phyloP scores from a whole-genome alignment of 2,888 invertebrate species.

The Oxyteleia sp. region DNA sequence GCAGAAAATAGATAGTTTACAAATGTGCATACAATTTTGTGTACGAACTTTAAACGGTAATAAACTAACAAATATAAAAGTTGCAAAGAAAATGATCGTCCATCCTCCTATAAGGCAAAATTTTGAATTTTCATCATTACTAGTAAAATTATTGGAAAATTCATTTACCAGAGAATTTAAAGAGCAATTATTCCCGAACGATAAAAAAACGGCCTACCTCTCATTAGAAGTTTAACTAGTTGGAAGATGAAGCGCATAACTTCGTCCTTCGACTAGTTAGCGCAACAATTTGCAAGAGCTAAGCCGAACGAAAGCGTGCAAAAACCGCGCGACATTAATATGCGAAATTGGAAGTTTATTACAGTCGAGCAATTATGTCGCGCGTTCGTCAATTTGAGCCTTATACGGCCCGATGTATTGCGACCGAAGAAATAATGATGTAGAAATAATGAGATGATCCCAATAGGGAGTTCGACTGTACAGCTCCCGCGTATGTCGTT shows the following conservation, averaged over 20 bases:
- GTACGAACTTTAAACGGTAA: no score
- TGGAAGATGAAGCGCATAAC: not conserved
- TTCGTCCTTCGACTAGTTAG: not conserved
- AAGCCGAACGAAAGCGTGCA: not conserved
- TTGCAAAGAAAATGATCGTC: no score
- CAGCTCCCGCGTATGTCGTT: constrained; percentile 24
- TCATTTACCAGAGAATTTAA: no score
- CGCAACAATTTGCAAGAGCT: constrained; percentile 17
- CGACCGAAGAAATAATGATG: constrained; percentile 57
- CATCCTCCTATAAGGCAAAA: no score
- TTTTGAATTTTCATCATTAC: no score
- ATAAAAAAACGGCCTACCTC: no score
- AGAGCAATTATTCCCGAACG: no score
- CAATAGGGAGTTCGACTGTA: constrained; percentile 36
- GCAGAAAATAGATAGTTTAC: no score
- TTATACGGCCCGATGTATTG: constrained; percentile 39
- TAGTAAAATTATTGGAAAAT: no score
- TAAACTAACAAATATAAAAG: no score
- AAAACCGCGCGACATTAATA: constrained; percentile 47
- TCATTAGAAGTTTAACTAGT: constrained; percentile 1
- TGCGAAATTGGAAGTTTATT: constrained; percentile 57
- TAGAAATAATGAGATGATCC: constrained; percentile 66
- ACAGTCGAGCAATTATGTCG: constrained; percentile 51
- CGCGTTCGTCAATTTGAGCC: constrained; percentile 35
- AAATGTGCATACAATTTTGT: no score